Evolutionary conservation across 1,140 invertebrate genomes (phyloP).

Genomic region (Himalopsyche phryganea): DNA sequence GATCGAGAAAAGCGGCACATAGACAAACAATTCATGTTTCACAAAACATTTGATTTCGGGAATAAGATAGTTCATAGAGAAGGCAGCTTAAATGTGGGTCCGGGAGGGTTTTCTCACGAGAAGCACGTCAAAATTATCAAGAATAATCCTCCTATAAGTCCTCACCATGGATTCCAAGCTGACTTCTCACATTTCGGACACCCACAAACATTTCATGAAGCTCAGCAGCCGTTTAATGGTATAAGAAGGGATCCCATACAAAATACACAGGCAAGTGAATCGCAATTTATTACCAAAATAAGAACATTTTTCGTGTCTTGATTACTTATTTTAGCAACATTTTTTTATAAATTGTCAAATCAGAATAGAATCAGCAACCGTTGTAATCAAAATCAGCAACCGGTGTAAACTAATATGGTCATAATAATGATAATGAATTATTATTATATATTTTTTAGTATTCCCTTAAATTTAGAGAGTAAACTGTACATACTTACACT

Average conservation of each 20-base stretch:
- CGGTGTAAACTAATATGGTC: too few species aligned
- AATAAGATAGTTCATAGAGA: constrained; percentile 13
- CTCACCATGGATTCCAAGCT: background rate
- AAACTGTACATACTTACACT: too few species aligned
- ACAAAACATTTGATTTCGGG: constrained; percentile 12
- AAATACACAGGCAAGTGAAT: too few species aligned
- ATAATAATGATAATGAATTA: too few species aligned
- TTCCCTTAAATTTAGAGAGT: too few species aligned
- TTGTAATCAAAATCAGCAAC: too few species aligned
- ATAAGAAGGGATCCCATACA: background rate
- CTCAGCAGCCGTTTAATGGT: background rate
- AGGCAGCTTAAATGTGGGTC: constrained; percentile 11
- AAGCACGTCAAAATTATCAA: constrained; percentile 9
- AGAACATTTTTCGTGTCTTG: too few species aligned
- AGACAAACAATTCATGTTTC: constrained; percentile 14
- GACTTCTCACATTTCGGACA: constrained; percentile 1
- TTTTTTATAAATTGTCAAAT: too few species aligned
- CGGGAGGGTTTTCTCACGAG: constrained; percentile 8
- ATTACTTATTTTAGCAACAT: too few species aligned
- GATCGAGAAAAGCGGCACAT: constrained; percentile 8
- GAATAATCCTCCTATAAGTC: background rate
- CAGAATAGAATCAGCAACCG: too few species aligned
- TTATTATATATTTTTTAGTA: too few species aligned
- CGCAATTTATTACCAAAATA: too few species aligned
- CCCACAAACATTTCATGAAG: background rate